phyloP scores from a whole-genome alignment of 2,888 invertebrate genomes.

The Lasioglossum oenotherae region DNA sequence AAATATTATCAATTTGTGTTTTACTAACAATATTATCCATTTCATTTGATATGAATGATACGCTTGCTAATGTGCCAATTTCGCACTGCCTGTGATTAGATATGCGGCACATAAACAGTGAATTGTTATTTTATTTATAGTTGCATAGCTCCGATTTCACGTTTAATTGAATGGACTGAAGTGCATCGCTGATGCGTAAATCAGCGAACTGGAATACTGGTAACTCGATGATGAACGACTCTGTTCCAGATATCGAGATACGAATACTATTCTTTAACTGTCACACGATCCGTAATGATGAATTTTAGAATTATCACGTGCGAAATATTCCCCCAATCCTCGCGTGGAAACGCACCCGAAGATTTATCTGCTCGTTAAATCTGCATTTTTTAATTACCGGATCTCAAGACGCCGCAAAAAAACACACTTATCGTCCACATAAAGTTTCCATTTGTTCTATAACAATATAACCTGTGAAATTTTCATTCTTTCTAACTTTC shows the following conservation, averaged over 20 bases:
- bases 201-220: slow-evolving; percentile 56
- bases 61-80: not conserved
- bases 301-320: slow-evolving; percentile 41
- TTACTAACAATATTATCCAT: not conserved
- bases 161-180: slow-evolving; percentile 38
- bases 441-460: not conserved
- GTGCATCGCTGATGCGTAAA: slow-evolving; percentile 50
- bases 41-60: not conserved
- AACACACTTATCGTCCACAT: not conserved
- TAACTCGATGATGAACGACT: slow-evolving; percentile 58
- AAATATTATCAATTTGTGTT: not conserved
- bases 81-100: not conserved
- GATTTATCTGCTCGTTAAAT: not conserved
- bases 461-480: not conserved
- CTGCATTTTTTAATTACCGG: not conserved
- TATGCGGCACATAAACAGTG: slow-evolving; percentile 26
- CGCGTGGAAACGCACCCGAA: slow-evolving; percentile 3
- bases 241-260: slow-evolving; percentile 45
- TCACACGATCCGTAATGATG: slow-evolving; percentile 51
- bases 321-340: slow-evolving; percentile 28
- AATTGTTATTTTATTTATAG: slow-evolving; percentile 61
- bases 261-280: slow-evolving; percentile 55
- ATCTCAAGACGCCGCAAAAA: not conserved
- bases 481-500: not conserved
- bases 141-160: slow-evolving; percentile 57